phyloP scores from a whole-genome alignment of 1,140 invertebrate genomes.

The Druon quercuslanigerum region DNA sequence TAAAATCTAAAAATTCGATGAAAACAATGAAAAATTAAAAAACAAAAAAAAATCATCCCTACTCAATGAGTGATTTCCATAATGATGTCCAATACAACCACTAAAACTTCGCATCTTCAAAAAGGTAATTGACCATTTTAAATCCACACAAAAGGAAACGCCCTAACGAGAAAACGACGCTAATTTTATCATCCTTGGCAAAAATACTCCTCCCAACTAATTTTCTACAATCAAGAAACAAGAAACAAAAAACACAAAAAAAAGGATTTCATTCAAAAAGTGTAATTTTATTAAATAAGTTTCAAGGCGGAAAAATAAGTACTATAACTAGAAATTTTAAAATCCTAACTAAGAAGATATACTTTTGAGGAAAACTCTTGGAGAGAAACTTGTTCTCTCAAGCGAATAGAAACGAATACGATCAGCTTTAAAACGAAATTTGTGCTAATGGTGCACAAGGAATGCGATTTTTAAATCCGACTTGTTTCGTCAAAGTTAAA shows the following conservation, averaged over 20 bases:
- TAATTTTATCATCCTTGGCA: background rate
- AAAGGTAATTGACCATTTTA: conserved; percentile 57
- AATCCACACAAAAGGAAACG: conserved; percentile 40
- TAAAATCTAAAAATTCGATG: conserved; percentile 38
- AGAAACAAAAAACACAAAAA: too few relatives aligned
- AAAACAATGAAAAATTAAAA: background rate
- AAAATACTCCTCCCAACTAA: too few relatives aligned
- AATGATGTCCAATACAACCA: background rate
- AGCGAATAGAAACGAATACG: too few relatives aligned
- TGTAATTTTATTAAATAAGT: conserved; percentile 29
- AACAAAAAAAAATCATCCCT: background rate
- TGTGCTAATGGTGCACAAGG: background rate
- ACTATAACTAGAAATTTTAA: too few relatives aligned
- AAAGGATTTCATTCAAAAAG: conserved; percentile 27
- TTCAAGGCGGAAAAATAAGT: too few relatives aligned
- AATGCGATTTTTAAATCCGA: background rate
- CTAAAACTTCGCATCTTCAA: conserved; percentile 38
- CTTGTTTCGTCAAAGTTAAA: background rate
- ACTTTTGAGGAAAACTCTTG: too few relatives aligned
- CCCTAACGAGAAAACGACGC: background rate
- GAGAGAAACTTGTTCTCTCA: too few relatives aligned
- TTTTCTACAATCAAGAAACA: background rate
- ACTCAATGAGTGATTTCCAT: background rate
- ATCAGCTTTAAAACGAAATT: too few relatives aligned
- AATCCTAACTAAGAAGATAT: too few relatives aligned